phyloP scores from a whole-genome alignment of 2,888 invertebrate genomes.

The Tanypteryx hageni region DNA sequence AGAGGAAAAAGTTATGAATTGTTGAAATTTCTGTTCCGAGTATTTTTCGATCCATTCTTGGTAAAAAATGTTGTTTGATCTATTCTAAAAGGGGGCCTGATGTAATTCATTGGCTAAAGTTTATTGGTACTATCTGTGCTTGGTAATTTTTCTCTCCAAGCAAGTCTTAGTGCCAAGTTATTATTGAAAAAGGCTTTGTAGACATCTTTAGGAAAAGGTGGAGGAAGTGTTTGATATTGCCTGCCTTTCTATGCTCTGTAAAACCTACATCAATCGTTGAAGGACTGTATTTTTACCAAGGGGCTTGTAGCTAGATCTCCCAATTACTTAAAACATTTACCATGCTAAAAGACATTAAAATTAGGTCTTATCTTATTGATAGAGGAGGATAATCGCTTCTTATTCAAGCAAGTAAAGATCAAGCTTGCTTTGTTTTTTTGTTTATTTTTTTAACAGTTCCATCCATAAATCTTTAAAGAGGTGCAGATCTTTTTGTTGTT shows the following conservation, averaged over 20 bases:
- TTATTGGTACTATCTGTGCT: constrained; percentile 20
- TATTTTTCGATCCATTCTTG: constrained; percentile 38
- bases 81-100: constrained; percentile 37
- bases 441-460: constrained; percentile 23
- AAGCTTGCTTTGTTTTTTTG: constrained; percentile 51
- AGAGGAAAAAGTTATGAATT: not conserved
- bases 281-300: constrained; percentile 48
- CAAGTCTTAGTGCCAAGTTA: not conserved
- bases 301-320: constrained; percentile 41
- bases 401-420: constrained; percentile 39
- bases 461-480: constrained; percentile 15
- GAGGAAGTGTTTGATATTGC: constrained; percentile 50
- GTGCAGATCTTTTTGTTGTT: constrained; percentile 45
- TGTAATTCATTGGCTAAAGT: not conserved
- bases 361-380: constrained; percentile 40
- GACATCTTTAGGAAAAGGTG: not conserved
- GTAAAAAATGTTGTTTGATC: constrained; percentile 9
- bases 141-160: not conserved
- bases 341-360: not conserved
- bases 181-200: constrained; percentile 8
- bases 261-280: constrained; percentile 36
- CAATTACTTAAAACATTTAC: not conserved
- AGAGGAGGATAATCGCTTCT: constrained; percentile 37
- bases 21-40: not conserved
- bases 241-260: constrained; percentile 57